phyloP scores from a whole-genome alignment of 2,797 vertebrate genomes.

The Eptatretus atami region DNA sequence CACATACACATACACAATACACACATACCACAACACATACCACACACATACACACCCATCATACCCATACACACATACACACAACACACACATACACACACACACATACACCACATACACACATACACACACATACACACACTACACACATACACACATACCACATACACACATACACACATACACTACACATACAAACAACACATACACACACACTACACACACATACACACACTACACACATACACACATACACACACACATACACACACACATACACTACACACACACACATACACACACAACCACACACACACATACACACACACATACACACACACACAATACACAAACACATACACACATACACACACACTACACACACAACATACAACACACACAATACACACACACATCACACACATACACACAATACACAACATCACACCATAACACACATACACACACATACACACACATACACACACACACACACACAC shows the following conservation, averaged over 20 bases:
- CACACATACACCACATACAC: background rate
- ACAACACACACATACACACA: background rate
- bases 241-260: background rate
- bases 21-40: background rate
- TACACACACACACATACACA: background rate
- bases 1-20: background rate
- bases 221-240: background rate
- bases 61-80: background rate
- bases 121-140: background rate
- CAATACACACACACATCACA: background rate
- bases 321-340: background rate
- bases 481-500: background rate
- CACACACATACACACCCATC: too few species aligned
- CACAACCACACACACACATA: background rate
- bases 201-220: background rate
- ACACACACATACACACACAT: background rate
- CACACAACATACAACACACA: background rate
- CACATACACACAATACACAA: background rate
- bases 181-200: background rate
- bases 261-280: background rate
- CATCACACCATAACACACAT: too few species aligned
- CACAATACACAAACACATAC: background rate
- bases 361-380: background rate
- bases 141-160: background rate
- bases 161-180: background rate